Percentiles rank a stretch among this genome's conserved stretches.
Evolutionary conservation across 2,797 vertebrate species (phyloP).

Genomic region (Helostoma temminkii): DNA sequence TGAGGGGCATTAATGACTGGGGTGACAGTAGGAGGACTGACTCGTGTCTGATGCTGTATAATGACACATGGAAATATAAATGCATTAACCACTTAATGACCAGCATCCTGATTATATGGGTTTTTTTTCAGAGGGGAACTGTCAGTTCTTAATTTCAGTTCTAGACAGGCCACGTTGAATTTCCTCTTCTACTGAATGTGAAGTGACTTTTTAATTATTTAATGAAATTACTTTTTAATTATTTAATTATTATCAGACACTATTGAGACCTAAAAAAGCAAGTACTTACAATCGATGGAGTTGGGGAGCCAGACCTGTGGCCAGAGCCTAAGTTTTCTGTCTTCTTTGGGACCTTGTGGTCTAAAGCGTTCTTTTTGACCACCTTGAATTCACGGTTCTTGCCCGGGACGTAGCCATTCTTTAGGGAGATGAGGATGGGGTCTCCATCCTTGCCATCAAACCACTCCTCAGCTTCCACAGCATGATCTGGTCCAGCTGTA

Average conservation of each 20-base stretch:
- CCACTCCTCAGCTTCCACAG: slow-evolving; percentile 96
- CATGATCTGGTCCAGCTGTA: slow-evolving; percentile 91
- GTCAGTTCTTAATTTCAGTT: too few species aligned
- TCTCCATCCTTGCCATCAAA: slow-evolving; percentile 95
- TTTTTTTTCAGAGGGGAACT: not conserved
- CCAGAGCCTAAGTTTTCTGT: slow-evolving; percentile 85
- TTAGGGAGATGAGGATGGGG: slow-evolving; percentile 94
- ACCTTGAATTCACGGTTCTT: slow-evolving; percentile 96
- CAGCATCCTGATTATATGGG: not conserved
- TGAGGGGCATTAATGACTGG: slow-evolving; percentile 2
- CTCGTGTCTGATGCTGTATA: slow-evolving; percentile 5
- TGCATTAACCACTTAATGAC: not conserved
- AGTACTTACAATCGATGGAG: slow-evolving; percentile 85
- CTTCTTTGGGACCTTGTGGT: slow-evolving; percentile 92
- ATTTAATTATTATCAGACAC: not conserved
- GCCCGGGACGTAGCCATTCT: slow-evolving; percentile 92
- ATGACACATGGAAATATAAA: too few species aligned
- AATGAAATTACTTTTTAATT: not conserved
- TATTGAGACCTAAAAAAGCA: not conserved
- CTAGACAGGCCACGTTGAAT: not conserved
- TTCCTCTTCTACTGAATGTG: not conserved
- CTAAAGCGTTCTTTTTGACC: slow-evolving; percentile 96
- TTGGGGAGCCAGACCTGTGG: slow-evolving; percentile 85
- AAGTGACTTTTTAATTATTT: not conserved
- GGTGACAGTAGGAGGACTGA: too few species aligned